phyloP scores from a whole-genome alignment of 2,113 vertebrate species.

The Camelus dromedarius region DNA sequence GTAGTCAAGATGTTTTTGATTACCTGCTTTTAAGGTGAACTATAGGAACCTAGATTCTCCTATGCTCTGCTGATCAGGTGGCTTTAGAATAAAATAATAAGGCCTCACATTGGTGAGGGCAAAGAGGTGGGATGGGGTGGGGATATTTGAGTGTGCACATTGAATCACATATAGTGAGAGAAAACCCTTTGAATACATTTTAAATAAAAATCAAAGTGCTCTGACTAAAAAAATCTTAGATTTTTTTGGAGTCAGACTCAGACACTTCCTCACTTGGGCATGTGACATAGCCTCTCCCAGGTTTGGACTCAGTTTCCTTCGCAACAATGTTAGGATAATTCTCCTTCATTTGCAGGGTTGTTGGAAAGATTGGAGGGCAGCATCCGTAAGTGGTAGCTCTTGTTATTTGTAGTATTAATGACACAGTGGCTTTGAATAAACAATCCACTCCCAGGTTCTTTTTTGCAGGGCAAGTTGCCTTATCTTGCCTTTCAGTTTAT shows the following conservation, averaged over 20 bases:
- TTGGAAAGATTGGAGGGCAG: neutral
- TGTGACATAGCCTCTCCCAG: neutral
- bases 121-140: neutral
- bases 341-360: neutral
- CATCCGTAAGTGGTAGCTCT: neutral
- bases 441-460: neutral
- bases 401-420: neutral
- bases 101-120: neutral
- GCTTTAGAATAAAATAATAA: slow-evolving; percentile 25
- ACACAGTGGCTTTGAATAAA: neutral
- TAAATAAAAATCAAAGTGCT: neutral
- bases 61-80: neutral
- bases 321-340: neutral
- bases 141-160: neutral
- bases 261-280: neutral
- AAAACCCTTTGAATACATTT: neutral
- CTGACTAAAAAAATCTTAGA: neutral
- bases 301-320: neutral
- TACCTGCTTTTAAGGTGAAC: neutral
- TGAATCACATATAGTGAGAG: neutral
- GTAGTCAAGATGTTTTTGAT: slow-evolving; percentile 33
- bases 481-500: slow-evolving; percentile 5
- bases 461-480: neutral
- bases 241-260: neutral
- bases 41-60: neutral